These are phyloP conservation scores for Coptodon rendalli DNA, from an alignment of 2,113 vertebrate genomes.

Conservation along the genomic window DNA sequence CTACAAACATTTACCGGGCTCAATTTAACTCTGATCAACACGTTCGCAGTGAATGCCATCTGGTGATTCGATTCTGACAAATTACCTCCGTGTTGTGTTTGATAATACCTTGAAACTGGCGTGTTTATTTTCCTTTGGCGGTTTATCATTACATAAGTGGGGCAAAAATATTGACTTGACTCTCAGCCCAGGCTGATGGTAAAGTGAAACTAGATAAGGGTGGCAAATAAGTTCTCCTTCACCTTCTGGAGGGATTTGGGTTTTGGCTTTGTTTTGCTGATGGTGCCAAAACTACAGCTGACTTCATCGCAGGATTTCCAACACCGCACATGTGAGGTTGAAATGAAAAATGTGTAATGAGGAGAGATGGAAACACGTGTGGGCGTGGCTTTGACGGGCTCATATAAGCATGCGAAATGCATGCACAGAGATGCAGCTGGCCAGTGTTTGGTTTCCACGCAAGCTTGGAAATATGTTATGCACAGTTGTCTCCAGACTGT, in stretches of 20 bases:
- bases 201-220: neutral
- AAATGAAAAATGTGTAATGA: neutral
- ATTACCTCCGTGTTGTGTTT: constrained; percentile 20
- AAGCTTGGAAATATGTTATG: neutral
- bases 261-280: constrained; percentile 1
- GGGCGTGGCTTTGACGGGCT: neutral
- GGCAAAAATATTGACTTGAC: neutral
- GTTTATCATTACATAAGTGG: neutral
- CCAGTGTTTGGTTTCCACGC: neutral
- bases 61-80: constrained; percentile 34
- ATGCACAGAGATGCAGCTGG: neutral
- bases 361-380: constrained; percentile 5
- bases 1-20: constrained; percentile 18
- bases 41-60: constrained; percentile 16
- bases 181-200: neutral
- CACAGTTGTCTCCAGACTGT: neutral
- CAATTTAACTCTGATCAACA: constrained; percentile 44
- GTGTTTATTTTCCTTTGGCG: constrained; percentile 12
- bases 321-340: neutral
- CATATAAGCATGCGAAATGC: neutral
- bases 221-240: neutral
- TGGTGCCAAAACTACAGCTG: neutral
- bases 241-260: neutral
- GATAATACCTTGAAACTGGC: neutral
- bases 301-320: neutral